Conservation (phyloP, 2,888 invertebrate species). For the Tortrix viridana region DNA sequence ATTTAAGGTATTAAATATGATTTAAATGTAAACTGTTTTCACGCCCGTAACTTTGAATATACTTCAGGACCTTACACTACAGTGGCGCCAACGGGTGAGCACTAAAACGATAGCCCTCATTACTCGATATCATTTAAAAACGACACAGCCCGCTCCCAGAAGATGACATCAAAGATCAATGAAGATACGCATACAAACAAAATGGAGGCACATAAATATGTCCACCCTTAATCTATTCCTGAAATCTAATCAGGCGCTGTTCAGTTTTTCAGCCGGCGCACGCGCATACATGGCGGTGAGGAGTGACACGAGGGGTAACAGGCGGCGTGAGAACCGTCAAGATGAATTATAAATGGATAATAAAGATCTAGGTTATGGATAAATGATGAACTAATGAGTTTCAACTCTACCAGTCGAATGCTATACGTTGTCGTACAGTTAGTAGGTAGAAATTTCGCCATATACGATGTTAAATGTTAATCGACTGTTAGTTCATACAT, state of each 20-base stretch:
- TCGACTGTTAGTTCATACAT: too few species aligned
- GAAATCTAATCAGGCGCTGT: slow-evolving; percentile 40
- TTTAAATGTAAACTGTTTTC: too few species aligned
- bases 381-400: too few species aligned
- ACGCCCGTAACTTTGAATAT: too few species aligned
- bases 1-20: too few species aligned
- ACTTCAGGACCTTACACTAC: too few species aligned
- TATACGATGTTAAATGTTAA: too few species aligned
- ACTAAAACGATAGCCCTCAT: too few species aligned
- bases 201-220: slow-evolving; percentile 39
- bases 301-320: slow-evolving; percentile 9
- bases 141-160: slow-evolving; percentile 4
- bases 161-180: slow-evolving; percentile 5
- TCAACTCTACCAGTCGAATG: too few species aligned
- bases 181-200: slow-evolving; percentile 18
- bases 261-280: slow-evolving; percentile 20
- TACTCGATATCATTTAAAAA: neutral
- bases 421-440: too few species aligned
- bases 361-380: slow-evolving; percentile 1
- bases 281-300: neutral
- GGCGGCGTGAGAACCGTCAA: neutral
- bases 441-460: too few species aligned
- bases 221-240: slow-evolving; percentile 39
- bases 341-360: neutral
- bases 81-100: too few species aligned